Conservation (phyloP, 2,888 invertebrate genomes). For the Gasteruption jaculator region DNA sequence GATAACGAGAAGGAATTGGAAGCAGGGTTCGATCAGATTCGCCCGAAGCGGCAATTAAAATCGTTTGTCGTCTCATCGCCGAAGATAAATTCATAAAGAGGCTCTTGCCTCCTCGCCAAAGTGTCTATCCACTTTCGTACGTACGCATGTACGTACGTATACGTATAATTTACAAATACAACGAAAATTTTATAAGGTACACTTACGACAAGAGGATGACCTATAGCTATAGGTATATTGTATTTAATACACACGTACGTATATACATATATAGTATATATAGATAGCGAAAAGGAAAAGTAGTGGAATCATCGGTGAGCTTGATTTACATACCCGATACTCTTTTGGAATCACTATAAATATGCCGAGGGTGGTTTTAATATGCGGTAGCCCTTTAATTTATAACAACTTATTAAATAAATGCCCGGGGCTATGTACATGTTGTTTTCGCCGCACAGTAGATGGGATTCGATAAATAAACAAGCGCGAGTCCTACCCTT, state of each 20-base stretch:
- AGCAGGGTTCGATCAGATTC: slow-evolving; percentile 9
- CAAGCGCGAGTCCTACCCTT: slow-evolving; percentile 8
- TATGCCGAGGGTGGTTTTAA: slow-evolving; percentile 40
- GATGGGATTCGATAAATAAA: slow-evolving; percentile 32
- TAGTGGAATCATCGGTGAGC: slow-evolving; percentile 14
- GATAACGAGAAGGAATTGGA: slow-evolving; percentile 10
- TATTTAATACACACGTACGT: no score
- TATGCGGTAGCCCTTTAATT: slow-evolving; percentile 44
- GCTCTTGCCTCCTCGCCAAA: no score
- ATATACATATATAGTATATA: not conserved
- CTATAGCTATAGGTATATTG: no score
- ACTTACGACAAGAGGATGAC: no score
- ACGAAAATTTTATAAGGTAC: no score
- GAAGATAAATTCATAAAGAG: slow-evolving; percentile 37
- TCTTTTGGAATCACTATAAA: slow-evolving; percentile 38
- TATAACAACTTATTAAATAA: slow-evolving; percentile 46
- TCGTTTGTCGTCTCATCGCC: slow-evolving; percentile 37
- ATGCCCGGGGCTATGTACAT: slow-evolving; percentile 34
- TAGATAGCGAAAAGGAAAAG: slow-evolving; percentile 8
- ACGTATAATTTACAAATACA: no score
- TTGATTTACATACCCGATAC: slow-evolving; percentile 38
- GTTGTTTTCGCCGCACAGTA: slow-evolving; percentile 9
- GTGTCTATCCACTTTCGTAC: no score
- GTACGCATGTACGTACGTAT: slow-evolving; percentile 10
- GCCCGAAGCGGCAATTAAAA: slow-evolving; percentile 40